Percentiles rank a stretch among this genome's conserved stretches.
Conservation (phyloP, 1,140 invertebrate species). For the Sitophilus oryzae region DNA sequence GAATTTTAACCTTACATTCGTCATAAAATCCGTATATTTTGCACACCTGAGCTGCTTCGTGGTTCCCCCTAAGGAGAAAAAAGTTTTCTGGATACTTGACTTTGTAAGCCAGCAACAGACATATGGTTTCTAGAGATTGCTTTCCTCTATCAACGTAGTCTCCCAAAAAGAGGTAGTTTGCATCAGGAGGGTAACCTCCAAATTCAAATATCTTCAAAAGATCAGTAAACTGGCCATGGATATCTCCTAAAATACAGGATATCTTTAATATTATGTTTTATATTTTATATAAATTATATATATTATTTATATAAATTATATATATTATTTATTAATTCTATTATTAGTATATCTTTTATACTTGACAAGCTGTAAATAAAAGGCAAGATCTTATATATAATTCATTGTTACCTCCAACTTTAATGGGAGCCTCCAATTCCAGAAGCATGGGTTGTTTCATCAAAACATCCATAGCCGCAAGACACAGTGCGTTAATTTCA, state of each 20-base stretch:
- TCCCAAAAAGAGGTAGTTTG: conserved; percentile 91
- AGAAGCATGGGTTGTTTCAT: conserved; percentile 95
- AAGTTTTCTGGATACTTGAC: conserved; percentile 94
- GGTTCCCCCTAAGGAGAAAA: conserved; percentile 79
- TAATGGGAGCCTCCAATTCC: conserved; percentile 94
- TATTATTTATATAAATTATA: too few relatives aligned
- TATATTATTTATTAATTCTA: too few relatives aligned
- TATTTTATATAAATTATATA: too few relatives aligned
- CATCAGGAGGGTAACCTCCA: conserved; percentile 93
- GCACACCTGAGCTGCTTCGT: conserved; percentile 78
- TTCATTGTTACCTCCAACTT: conserved; percentile 98
- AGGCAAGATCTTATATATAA: too few relatives aligned
- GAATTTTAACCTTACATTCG: conserved; percentile 54
- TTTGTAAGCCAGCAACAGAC: conserved; percentile 83
- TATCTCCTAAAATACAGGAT: conserved; percentile 58
- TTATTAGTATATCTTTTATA: too few relatives aligned
- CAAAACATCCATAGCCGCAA: conserved; percentile 95
- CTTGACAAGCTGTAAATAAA: too few relatives aligned
- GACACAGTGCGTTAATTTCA: conserved; percentile 85
- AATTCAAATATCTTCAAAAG: conserved; percentile 90
- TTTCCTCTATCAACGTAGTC: conserved; percentile 89
- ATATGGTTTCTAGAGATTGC: conserved; percentile 79
- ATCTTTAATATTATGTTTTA: background rate
- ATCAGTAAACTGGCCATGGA: conserved; percentile 91
- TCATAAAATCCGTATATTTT: conserved; percentile 80